Conservation (phyloP, 2,113 vertebrate genomes). For the Hydrolagus affinis region DNA sequence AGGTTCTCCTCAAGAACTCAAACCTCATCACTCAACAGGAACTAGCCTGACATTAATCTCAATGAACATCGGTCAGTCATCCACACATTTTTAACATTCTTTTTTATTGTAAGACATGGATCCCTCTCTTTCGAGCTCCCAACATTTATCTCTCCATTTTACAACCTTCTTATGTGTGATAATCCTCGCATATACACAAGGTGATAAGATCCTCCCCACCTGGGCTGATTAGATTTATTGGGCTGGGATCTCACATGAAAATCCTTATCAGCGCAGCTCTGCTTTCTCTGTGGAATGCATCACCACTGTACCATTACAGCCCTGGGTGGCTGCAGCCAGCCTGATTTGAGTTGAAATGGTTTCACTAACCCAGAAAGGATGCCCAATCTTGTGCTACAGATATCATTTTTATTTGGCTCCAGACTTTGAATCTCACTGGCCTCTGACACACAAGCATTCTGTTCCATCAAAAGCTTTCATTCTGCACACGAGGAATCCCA, state of each 20-base stretch:
- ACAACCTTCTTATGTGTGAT: neutral
- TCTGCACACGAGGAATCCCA: no score
- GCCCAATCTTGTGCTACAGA: no score
- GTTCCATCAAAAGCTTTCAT: no score
- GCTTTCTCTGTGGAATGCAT: conserved; percentile 9
- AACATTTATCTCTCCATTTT: conserved; percentile 16
- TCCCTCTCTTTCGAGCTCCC: neutral
- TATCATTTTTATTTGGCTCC: no score
- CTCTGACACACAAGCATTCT: no score
- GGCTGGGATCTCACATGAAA: conserved; percentile 7
- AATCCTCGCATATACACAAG: neutral
- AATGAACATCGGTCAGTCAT: neutral
- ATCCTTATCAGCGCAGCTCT: neutral
- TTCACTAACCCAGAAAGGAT: no score
- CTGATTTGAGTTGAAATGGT: no score
- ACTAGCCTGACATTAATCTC: neutral
- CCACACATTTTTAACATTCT: neutral
- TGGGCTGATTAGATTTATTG: conserved; percentile 26
- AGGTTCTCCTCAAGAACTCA: neutral
- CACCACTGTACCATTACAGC: neutral
- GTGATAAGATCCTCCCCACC: conserved; percentile 28
- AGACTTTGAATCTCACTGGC: no score
- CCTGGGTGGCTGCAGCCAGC: no score
- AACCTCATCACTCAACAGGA: neutral
- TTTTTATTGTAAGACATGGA: neutral